Base-by-base conservation (phyloP, 2,113 vertebrate genomes). In the Chunga burmeisteri region DNA sequence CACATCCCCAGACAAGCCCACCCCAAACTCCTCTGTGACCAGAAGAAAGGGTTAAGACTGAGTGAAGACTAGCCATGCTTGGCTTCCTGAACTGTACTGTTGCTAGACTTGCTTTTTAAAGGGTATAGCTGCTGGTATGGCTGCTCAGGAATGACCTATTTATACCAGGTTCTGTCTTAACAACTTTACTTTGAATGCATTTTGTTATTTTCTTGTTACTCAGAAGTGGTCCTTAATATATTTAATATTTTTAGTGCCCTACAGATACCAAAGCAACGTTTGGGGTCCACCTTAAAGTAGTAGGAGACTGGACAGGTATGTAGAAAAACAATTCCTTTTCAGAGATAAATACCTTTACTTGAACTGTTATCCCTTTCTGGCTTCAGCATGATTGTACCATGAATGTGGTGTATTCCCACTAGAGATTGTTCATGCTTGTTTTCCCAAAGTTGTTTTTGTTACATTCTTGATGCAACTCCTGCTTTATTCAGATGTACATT, bases 221-320 rank as follows among this genome's bases (percentile, higher is more conserved):
- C 55, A 91, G 59, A 96, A 97, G 78, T 95, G 50, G 86, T 96
- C 88, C 83, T 93, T 96, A 93, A 94, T 94, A 47, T 93, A 82
- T 97, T 95, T 95, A 94, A 98, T 96, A 98, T 98, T 98, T 97
- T 91, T 97, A 99, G 99, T 99, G 99, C 96, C 99, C 99, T 93
- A 99, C 99, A 93, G 98, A 98, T 98, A 99, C 98, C 92, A 99
- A 98, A 97, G 98, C 98, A 97, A 99, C 98, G 68, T 99, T 99
- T 98, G 99, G 99, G 53, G 98, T 99, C 94, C 99, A 99, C 97
- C 97, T 99, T 91, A 98, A 99, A 97, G 98, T 99, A 73, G 98
- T 99, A 88, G 99, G 99, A 98, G 99, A 99, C 97, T 99, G 99
- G 99, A 99, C 99, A 97, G 99, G 99, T 99, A 98, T 96, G 99